Conservation (phyloP, 2,888 invertebrate species). For the Herminia tarsipennalis region DNA sequence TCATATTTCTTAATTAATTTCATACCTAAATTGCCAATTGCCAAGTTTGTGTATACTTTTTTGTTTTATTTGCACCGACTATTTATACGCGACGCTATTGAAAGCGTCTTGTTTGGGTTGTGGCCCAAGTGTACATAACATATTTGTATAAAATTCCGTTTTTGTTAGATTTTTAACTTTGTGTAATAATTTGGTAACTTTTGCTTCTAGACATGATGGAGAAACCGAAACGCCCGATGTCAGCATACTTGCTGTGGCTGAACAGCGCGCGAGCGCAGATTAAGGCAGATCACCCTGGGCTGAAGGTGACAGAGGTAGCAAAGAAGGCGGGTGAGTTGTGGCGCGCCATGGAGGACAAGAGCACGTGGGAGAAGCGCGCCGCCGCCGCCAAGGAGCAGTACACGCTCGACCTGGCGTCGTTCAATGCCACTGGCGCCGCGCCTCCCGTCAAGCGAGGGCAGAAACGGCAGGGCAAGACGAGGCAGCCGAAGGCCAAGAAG, state of each 20-base stretch:
- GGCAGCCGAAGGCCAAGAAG: conserved; percentile 54
- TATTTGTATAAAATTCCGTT: background rate
- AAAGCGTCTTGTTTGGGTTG: background rate
- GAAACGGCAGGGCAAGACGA: conserved; percentile 61
- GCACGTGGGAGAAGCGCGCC: conserved; percentile 95
- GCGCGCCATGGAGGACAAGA: conserved; percentile 93
- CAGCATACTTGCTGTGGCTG: conserved; percentile 96
- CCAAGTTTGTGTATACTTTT: background rate
- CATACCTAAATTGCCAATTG: background rate
- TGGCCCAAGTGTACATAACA: background rate
- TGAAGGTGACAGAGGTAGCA: conserved; percentile 94
- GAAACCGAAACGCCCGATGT: conserved; percentile 95
- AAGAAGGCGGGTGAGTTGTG: conserved; percentile 96
- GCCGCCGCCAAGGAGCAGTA: conserved; percentile 93
- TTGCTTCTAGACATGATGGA: conserved; percentile 79
- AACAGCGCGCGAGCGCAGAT: conserved; percentile 92
- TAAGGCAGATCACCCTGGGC: conserved; percentile 93
- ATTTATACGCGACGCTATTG: conserved; percentile 1
- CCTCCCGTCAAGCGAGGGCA: conserved; percentile 73
- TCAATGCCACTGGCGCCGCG: conserved; percentile 89
- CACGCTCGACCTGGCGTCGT: conserved; percentile 92
- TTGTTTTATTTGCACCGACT: background rate
- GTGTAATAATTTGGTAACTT: background rate
- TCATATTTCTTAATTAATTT: background rate
- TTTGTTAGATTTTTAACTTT: background rate